Base-by-base conservation (phyloP, 2,113 vertebrate species). In the Polypterus bichir region DNA sequence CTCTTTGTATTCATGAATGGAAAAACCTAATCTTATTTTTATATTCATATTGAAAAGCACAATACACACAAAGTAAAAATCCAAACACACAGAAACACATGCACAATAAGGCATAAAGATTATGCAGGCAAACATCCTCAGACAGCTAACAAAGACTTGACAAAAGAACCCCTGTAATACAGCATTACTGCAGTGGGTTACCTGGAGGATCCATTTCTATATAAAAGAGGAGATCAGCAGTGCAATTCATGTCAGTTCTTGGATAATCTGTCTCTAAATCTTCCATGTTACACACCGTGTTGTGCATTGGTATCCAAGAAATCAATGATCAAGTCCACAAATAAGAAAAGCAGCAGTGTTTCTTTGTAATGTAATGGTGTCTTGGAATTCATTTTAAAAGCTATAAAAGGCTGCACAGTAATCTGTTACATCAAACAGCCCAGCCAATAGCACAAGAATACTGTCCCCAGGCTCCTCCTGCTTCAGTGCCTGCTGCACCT, bases 391-490 rank as follows among this genome's bases (percentile, higher is more conserved):
- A 89, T 86, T 86, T 90, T 79, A 88, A 89, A 88, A 88, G 76
- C 86, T 88, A 84, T 82, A 86, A 88, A 88, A 77, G 76, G 84
- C 83, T 89, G 84, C 89, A 87, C 92, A 89, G 89, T 90, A 94
- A 92, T 85, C 82, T 86, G 88, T 95, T 91, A 93, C 94, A 94
- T 98, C 94, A 97, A 91, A 92, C 81, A 85, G 83, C 85, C 81
- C 88, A 90, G 88, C 94, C 95, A 97, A 98, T 96, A 84, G 85
- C 81, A 83, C 72, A 82, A 83, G 84, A 81, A 87, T 81, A 89
- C 82, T 87, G 88, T 88, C 89, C 87, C 79, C 86, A 85, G 84
- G 86, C 88, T 87, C 81, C 87, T 93, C 88, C 87, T 86, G 89
- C 75, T 82, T 84, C 84, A 80, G 69, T 69, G 70, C 65, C 66